Percentiles rank a stretch among this genome's conserved stretches.
Conservation (phyloP, 2,888 invertebrate genomes). For the Octonoba sinensis region DNA sequence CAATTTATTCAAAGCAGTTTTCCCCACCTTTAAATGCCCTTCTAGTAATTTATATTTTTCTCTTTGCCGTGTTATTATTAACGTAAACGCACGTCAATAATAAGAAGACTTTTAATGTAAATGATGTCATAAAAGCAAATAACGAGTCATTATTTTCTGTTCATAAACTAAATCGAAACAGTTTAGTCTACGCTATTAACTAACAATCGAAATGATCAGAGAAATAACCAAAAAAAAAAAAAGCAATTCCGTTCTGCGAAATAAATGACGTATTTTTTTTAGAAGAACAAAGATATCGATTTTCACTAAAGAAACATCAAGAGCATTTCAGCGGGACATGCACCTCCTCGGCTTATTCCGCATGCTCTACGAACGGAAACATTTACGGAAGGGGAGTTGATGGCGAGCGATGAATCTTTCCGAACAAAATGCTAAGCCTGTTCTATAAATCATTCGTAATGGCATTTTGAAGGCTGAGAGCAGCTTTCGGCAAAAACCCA, state of each 20-base stretch:
- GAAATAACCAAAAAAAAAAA: slow-evolving; percentile 16
- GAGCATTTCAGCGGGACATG: slow-evolving; percentile 31
- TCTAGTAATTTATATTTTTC: too few species aligned
- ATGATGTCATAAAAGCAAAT: too few species aligned
- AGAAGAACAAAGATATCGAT: slow-evolving; percentile 29
- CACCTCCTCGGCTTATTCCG: slow-evolving; percentile 37
- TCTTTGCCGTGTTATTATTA: too few species aligned
- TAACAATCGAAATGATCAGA: not conserved
- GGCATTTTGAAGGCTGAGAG: slow-evolving; percentile 43
- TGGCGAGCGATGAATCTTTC: not conserved
- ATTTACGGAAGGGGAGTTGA: slow-evolving; percentile 8
- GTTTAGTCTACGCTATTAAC: too few species aligned
- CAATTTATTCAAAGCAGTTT: too few species aligned
- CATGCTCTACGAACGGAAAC: slow-evolving; percentile 25
- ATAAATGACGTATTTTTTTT: slow-evolving; percentile 6
- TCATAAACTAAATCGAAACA: too few species aligned
- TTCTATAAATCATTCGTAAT: slow-evolving; percentile 56
- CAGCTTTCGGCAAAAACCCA: slow-evolving; percentile 32
- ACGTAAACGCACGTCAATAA: too few species aligned
- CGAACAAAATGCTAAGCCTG: slow-evolving; percentile 39
- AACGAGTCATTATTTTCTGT: too few species aligned
- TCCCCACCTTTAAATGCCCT: too few species aligned
- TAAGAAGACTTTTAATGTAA: too few species aligned
- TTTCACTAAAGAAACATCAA: slow-evolving; percentile 46
- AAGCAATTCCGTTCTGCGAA: not conserved